Base-by-base conservation (phyloP, 2,888 invertebrate species). In the Melanostoma mellinum region DNA sequence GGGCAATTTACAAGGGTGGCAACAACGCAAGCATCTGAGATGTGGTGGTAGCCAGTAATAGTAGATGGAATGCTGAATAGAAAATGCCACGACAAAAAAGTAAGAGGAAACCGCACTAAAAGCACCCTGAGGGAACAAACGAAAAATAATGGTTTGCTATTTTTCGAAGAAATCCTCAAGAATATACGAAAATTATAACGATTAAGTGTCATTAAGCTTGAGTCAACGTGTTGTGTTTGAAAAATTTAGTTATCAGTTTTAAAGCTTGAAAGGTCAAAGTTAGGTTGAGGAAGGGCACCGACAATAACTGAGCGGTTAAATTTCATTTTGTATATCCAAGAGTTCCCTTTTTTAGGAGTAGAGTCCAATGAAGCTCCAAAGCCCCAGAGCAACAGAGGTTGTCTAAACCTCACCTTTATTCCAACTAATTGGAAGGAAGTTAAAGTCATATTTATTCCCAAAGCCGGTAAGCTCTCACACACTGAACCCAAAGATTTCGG, bases 1-100 rank as follows among this genome's bases (percentile, higher is more conserved):
- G 84, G 79, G 84, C 84, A 75, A 79, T 84, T 84, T 84, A 84
- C 84, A 60, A 84, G 84, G 84, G 79, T 84, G 79, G 84, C 84
- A 84, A 84, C 79, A 84, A 75, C 67, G 71, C 46, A 63, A 79
- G 78, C 60, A 35, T 79, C 65, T 44, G 30, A 71, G 36, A 10
- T 36, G 42, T 38, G 20, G 32, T 44, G 10, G 63, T 46, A 9
- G 30, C 42, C 44, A 46, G 42, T 9, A 4, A 46, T 46, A 10
- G 10, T 10, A 8, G 6, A 30, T 55, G 52, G 36, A n/a, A 30
- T 35, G 63, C 33, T 52, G 50, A 61, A 55, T 20, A 42, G 53
- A 20, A 20, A n/a, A 20, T 36, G 69, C 52, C 52, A 38, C 36
- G 36, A 63, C 36, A 65, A 67, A 48, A 44, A 35, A 10, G 10